Conservation (phyloP, 2,113 vertebrate species). For the Calypte anna region DNA sequence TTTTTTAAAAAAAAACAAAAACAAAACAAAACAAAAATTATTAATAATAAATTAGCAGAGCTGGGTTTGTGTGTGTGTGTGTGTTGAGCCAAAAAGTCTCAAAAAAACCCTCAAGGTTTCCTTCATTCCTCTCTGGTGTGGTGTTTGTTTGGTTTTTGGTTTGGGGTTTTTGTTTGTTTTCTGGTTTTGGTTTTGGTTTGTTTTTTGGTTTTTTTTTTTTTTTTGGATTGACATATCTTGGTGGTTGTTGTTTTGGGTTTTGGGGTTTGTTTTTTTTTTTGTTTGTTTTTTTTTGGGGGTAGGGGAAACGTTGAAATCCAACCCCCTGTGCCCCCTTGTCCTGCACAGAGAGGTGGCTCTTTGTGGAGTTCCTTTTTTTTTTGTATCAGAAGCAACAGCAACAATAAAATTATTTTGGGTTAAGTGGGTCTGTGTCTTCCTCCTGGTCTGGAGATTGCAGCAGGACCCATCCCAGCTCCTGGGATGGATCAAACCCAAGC, state of each 20-base stretch:
- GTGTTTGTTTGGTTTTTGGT: not conserved
- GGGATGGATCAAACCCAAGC: accelerated
- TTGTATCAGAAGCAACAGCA: slow-evolving; percentile 81
- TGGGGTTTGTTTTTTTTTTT: no score
- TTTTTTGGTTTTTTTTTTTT: not conserved
- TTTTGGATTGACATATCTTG: slow-evolving; percentile 33
- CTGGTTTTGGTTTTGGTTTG: not conserved
- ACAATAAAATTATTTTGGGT: slow-evolving; percentile 95
- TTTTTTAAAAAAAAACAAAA: not conserved
- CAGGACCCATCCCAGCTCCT: not conserved
- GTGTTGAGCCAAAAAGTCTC: slow-evolving; percentile 57
- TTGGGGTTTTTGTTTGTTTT: not conserved
- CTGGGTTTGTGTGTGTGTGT: slow-evolving; percentile 34
- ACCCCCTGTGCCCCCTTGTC: not conserved
- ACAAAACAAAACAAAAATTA: not conserved
- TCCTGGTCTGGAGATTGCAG: accelerated
- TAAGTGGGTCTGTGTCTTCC: slow-evolving; percentile 64
- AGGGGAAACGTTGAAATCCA: slow-evolving; percentile 6
- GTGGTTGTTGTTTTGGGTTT: not conserved
- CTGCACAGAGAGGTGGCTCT: not conserved
- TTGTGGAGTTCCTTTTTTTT: slow-evolving; percentile 71
- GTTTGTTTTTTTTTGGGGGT: not conserved
- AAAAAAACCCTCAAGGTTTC: slow-evolving; percentile 10
- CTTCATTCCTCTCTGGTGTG: slow-evolving; percentile 41
- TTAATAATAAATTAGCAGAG: slow-evolving; percentile 49